A percentile compares a stretch with the other conserved stretches of the same genome.
Evolutionary conservation across 2,888 invertebrate genomes (phyloP).

Genomic region (Pseudeuparius sepicola): DNA sequence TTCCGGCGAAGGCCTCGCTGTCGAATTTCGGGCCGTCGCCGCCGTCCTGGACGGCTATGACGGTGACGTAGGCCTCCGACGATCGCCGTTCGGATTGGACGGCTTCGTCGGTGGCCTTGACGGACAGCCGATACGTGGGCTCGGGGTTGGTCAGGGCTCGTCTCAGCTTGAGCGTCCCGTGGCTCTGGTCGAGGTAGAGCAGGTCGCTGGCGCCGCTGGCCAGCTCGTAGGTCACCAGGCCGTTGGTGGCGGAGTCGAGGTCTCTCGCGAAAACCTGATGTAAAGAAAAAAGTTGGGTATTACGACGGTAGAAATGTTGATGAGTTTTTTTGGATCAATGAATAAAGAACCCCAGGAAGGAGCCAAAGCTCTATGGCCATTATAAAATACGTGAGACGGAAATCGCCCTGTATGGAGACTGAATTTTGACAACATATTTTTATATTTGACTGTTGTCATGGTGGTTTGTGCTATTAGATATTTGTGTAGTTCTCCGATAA

Average conservation of each 20-base stretch:
- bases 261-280: constrained; percentile 77
- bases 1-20: constrained; percentile 59
- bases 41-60: constrained; percentile 57
- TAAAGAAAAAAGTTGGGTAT: too few species aligned
- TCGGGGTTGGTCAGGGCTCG: constrained; percentile 53
- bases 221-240: constrained; percentile 82
- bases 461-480: too few species aligned
- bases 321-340: too few species aligned
- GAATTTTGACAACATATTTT: too few species aligned
- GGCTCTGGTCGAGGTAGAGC: constrained; percentile 71
- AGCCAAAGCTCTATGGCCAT: too few species aligned
- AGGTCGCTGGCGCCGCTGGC: constrained; percentile 67
- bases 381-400: too few species aligned
- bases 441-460: too few species aligned
- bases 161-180: constrained; percentile 61
- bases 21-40: constrained; percentile 50
- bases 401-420: too few species aligned
- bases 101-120: constrained; percentile 87
- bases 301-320: too few species aligned
- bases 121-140: constrained; percentile 69
- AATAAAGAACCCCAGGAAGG: too few species aligned
- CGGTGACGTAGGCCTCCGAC: constrained; percentile 76
- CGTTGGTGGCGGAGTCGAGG: constrained; percentile 84
- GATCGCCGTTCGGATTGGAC: constrained; percentile 80
- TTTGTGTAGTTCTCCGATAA: too few species aligned